Evolutionary conservation across 2,888 invertebrate genomes (phyloP), one percentile per base, ranked within the genome.

Genomic region (Macrophya annulata): DNA sequence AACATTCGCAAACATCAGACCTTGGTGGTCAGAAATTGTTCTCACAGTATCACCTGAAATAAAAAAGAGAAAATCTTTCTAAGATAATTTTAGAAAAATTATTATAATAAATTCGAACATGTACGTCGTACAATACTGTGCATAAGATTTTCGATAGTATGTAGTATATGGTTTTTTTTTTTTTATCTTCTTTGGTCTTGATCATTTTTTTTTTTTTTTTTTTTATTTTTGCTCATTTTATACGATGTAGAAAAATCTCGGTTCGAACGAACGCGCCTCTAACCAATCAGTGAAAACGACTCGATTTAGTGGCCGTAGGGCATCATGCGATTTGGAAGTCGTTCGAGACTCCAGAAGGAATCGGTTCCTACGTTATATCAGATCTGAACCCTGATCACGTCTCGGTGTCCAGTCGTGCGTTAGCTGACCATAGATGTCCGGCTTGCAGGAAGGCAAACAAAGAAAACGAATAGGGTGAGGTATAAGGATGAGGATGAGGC

Each of bases 271-370:
- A 40, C 51, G n/a, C 21, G 79, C 12, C 21, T 12, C 25, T 6
- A 59, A 81, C 62, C 81, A 81, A 81, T 81, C 81, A 81, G 81
- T 62, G 81, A 62, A 81, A 81, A 81, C 81, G 59, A 81, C 81
- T 81, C 81, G 81, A 81, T 81, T 59, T 55, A 55, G 77, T 62
- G 10, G 81, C 81, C 62, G 62, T 65, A 51, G 83, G 83, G 48
- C 83, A 51, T 83, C 48, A 25, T 62, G 68, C 65, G 83, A 83
- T 83, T 83, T 71, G 37, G 40, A 83, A 83, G 62, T 81, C n/a
- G 43, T 81, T 81, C 83, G 45, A 48, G 51, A 71, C 48, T 68
- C 65, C 81, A 40, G 83, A 71, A 65, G 83, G 40, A 83, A 83
- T 83, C 83, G 83, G 68, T 83, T 48, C 31, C 65, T 10, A 8